A percentile compares a stretch with the other conserved stretches of the same genome.
These are phyloP conservation scores for Tinea semifulvella DNA, from an alignment of 2,888 invertebrate species.

Conservation along the genomic window DNA sequence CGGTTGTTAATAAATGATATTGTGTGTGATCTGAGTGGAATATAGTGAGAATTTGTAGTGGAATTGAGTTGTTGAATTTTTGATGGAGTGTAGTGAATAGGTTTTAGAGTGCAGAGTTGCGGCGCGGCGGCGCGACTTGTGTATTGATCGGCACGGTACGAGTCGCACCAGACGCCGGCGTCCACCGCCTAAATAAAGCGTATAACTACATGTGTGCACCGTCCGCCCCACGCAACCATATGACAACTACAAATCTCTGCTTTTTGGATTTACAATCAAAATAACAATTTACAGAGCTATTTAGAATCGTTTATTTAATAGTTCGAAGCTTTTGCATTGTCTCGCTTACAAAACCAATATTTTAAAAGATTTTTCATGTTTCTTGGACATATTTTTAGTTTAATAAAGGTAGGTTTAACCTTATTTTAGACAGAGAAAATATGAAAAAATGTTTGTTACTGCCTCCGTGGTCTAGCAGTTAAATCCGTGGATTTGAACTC, in stretches of 20 bases:
- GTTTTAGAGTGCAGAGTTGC: conserved; percentile 53
- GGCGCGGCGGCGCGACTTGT: conserved; percentile 61
- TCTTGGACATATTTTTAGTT: too few relatives aligned
- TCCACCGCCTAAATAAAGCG: conserved; percentile 63
- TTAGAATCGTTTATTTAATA: too few relatives aligned
- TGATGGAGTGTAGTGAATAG: conserved; percentile 56
- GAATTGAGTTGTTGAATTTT: conserved; percentile 61
- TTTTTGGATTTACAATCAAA: too few relatives aligned
- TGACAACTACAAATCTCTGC: conserved; percentile 6
- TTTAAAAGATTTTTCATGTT: too few relatives aligned
- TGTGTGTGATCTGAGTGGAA: not conserved
- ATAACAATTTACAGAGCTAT: too few relatives aligned
- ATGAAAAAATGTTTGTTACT: too few relatives aligned
- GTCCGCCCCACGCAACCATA: conserved; percentile 36
- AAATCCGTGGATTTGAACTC: too few relatives aligned
- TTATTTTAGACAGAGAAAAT: too few relatives aligned
- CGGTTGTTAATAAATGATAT: conserved; percentile 1
- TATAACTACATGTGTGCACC: conserved; percentile 40
- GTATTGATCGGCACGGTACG: conserved; percentile 60
- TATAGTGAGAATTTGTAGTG: conserved; percentile 30
- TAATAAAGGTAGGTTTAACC: too few relatives aligned
- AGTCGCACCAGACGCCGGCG: conserved; percentile 56
- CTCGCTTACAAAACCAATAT: too few relatives aligned
- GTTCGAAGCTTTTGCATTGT: too few relatives aligned
- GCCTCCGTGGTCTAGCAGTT: too few relatives aligned